Evolutionary conservation across 2,888 invertebrate genomes (phyloP), one percentile per base, ranked within the genome.

Genomic region (Spodoptera littoralis): DNA sequence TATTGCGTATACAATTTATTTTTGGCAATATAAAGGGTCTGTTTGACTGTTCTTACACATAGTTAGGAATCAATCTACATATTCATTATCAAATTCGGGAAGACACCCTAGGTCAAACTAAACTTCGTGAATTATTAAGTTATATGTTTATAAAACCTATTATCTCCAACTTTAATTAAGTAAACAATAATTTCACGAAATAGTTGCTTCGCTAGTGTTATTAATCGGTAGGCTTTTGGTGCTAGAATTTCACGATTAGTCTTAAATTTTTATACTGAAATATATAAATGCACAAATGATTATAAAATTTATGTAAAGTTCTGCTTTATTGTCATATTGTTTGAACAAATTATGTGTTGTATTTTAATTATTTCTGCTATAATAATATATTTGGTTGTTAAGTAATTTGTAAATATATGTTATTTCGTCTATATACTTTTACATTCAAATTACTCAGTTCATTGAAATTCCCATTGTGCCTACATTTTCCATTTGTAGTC

Each of bases 171-270:
- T 65, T 6, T 30, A 30, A 68, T 71, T 65, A 63, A 73, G 62
- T 55, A 50, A 62, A 56, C 56, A 71, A 76, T 76, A 68, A 66
- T 74, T 72, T 72, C 73, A 79, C 74, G 57, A 56, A 76, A 74
- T 85, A 82, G 79, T 79, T 80, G 88, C 88, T 90, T 88, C 82
- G 86, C 84, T 83, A 84, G 81, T 82, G 81, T 84, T 84, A 84
- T 77, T 84, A 86, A 84, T 82, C 84, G 81, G 84, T 86, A 84
- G 87, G 83, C 85, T 85, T 88, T 86, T 86, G 92, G 92, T 92
- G 91, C 92, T 92, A 92, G 91, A 81, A 87, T 92, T 79, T 88
- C 85, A 86, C 83, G 68, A 80, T 81, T 89, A 90, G 82, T 83
- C 73, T 86, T 82, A 87, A 82, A 83, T 87, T 88, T 87, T 88